A percentile compares a stretch with the other conserved stretches of the same genome.
Conservation (phyloP, 1,140 invertebrate species). For the Drosophila grimshawi region DNA sequence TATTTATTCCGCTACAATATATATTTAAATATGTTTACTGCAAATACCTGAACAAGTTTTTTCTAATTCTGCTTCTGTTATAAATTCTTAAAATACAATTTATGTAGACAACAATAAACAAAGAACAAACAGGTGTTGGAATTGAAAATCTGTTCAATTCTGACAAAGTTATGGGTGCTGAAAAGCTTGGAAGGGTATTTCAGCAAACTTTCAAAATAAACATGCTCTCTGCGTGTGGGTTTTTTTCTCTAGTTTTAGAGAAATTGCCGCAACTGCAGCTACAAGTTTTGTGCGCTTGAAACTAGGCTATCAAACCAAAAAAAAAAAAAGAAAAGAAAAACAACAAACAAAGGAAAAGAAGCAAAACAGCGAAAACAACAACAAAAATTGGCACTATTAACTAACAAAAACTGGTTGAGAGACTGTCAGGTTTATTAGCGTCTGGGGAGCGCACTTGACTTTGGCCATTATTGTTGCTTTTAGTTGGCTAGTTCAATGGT, state of each 20-base stretch:
- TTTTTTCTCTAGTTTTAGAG: too few relatives aligned
- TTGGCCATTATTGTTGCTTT: slow-evolving; percentile 36
- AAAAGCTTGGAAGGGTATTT: slow-evolving; percentile 1
- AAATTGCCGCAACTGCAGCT: slow-evolving; percentile 38
- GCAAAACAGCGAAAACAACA: slow-evolving; percentile 7
- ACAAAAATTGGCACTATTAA: slow-evolving; percentile 33
- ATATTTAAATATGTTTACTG: too few relatives aligned
- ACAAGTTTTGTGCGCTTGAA: slow-evolving; percentile 57
- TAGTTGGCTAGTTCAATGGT: slow-evolving; percentile 9
- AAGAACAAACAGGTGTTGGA: too few relatives aligned
- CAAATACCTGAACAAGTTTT: too few relatives aligned
- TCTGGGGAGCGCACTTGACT: slow-evolving; percentile 53
- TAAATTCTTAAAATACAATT: too few relatives aligned
- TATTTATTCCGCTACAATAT: too few relatives aligned
- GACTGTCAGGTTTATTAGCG: slow-evolving; percentile 52
- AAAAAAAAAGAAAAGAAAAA: slow-evolving; percentile 14
- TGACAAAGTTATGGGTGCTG: too few relatives aligned
- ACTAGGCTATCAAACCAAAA: slow-evolving; percentile 58
- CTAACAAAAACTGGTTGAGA: slow-evolving; percentile 36
- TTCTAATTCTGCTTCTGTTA: too few relatives aligned
- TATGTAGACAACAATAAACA: too few relatives aligned
- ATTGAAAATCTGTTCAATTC: too few relatives aligned
- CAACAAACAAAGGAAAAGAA: slow-evolving; percentile 23
- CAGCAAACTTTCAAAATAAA: too few relatives aligned
- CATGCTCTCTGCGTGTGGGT: too few relatives aligned